Percentiles rank a stretch among this genome's conserved stretches.
Conservation (phyloP, 2,888 invertebrate species). For the Nasonovia ribisnigri region DNA sequence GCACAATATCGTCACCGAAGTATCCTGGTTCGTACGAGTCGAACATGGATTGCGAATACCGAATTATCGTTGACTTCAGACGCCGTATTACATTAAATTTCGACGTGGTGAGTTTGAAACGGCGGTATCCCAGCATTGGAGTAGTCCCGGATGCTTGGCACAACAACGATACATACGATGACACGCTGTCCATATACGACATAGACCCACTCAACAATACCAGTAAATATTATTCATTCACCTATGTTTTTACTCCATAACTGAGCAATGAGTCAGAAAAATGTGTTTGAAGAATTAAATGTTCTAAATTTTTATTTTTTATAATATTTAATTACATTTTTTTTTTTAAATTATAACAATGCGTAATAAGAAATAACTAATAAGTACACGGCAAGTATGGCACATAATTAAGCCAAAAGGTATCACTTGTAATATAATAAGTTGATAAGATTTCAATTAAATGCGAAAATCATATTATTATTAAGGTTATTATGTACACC, state of each 20-base stretch:
- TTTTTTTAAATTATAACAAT: not conserved
- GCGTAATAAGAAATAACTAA: not conserved
- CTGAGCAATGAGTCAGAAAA: not conserved
- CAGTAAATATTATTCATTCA: not conserved
- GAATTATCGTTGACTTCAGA: constrained; percentile 75
- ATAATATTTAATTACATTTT: not conserved
- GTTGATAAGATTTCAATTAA: not conserved
- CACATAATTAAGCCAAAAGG: not conserved
- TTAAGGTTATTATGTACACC: not conserved
- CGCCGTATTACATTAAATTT: constrained; percentile 73
- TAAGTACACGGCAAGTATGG: not conserved
- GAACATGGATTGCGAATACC: constrained; percentile 74
- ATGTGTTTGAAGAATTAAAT: not conserved
- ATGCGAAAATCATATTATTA: not conserved
- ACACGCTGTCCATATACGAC: constrained; percentile 37
- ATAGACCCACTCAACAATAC: constrained; percentile 19
- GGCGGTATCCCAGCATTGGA: not conserved
- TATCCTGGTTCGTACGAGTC: constrained; percentile 78
- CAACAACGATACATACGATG: constrained; percentile 37
- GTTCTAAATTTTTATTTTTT: not conserved
- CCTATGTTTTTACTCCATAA: not conserved
- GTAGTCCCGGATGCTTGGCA: not conserved
- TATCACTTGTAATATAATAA: too few species aligned
- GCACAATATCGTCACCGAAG: constrained; percentile 82
- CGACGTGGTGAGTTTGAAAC: constrained; percentile 64